Conservation (phyloP, 1,140 invertebrate genomes). For the Lepidurus packardi region DNA sequence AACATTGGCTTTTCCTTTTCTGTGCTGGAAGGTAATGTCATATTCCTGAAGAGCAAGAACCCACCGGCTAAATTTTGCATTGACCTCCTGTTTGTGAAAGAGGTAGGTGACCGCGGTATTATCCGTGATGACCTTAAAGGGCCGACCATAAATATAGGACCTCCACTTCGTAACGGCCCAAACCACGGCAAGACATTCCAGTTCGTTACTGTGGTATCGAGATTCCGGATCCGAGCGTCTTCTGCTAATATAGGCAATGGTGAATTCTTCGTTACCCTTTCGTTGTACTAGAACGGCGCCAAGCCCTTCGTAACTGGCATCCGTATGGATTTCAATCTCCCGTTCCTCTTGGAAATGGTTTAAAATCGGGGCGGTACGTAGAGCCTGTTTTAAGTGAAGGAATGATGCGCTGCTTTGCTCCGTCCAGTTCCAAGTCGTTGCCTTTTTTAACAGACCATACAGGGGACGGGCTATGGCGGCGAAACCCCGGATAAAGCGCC, state of each 20-base stretch:
- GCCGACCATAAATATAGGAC: slow-evolving; percentile 42
- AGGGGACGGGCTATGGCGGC: slow-evolving; percentile 39
- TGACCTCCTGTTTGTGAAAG: slow-evolving; percentile 21
- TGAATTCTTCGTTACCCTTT: slow-evolving; percentile 38
- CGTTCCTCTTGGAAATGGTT: slow-evolving; percentile 34
- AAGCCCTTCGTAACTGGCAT: slow-evolving; percentile 38
- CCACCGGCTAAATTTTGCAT: neutral
- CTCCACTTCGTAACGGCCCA: slow-evolving; percentile 42
- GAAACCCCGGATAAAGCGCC: slow-evolving; percentile 44
- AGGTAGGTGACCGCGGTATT: slow-evolving; percentile 42
- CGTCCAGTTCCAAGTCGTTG: slow-evolving; percentile 36
- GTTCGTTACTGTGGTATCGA: slow-evolving; percentile 44
- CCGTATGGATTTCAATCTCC: slow-evolving; percentile 40
- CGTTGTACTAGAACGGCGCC: slow-evolving; percentile 43
- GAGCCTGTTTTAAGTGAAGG: neutral
- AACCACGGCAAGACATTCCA: slow-evolving; percentile 46
- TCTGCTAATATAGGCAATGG: slow-evolving; percentile 47
- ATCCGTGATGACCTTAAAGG: slow-evolving; percentile 46
- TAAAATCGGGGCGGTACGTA: neutral
- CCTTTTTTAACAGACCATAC: slow-evolving; percentile 37
- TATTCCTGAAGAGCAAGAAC: slow-evolving; percentile 17
- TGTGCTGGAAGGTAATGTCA: neutral
- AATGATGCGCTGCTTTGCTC: slow-evolving; percentile 26
- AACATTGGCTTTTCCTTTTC: neutral
- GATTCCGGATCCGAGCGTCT: slow-evolving; percentile 41